phyloP scores from a whole-genome alignment of 2,888 invertebrate genomes.

The Ommatoiulus sabulosus region DNA sequence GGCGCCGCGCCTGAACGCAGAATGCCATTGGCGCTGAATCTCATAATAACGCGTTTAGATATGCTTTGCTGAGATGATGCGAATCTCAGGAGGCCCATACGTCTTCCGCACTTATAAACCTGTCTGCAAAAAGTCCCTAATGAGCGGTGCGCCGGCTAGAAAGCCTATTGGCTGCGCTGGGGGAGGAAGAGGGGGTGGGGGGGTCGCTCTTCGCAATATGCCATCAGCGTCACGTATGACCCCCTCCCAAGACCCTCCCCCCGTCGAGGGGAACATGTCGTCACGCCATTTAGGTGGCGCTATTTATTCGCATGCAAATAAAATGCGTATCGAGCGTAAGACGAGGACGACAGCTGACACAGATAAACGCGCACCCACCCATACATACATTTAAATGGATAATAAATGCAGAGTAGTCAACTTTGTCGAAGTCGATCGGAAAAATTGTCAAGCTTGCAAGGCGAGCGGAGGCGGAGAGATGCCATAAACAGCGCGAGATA shows the following conservation, averaged over 20 bases:
- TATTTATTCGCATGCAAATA: constrained; percentile 21
- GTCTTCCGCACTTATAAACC: constrained; percentile 28
- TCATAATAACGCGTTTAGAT: constrained; percentile 18
- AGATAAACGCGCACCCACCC: background rate
- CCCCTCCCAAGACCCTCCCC: background rate
- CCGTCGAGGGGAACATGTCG: background rate
- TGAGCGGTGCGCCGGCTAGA: background rate
- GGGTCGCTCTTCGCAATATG: background rate
- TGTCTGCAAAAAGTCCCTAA: constrained; percentile 34
- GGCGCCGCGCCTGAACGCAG: background rate
- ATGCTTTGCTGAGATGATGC: constrained; percentile 21
- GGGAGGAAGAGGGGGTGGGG: background rate
- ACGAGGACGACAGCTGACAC: constrained; percentile 34
- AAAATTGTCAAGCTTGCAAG: background rate
- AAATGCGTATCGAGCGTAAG: background rate
- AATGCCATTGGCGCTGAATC: constrained; percentile 6
- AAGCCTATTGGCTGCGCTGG: background rate
- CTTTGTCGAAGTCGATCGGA: constrained; percentile 17
- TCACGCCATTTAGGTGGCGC: constrained; percentile 34
- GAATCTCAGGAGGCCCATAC: constrained; percentile 34
- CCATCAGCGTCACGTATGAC: constrained; percentile 9
- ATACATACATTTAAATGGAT: constrained; percentile 8
- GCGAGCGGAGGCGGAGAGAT: background rate
- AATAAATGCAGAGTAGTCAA: constrained; percentile 34
- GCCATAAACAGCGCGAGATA: constrained; percentile 18